Percentiles rank a stretch among this genome's conserved stretches.
These are phyloP conservation scores for Liopterus haemorrhoidalis DNA, from an alignment of 2,888 invertebrate species.

Conservation along the genomic window DNA sequence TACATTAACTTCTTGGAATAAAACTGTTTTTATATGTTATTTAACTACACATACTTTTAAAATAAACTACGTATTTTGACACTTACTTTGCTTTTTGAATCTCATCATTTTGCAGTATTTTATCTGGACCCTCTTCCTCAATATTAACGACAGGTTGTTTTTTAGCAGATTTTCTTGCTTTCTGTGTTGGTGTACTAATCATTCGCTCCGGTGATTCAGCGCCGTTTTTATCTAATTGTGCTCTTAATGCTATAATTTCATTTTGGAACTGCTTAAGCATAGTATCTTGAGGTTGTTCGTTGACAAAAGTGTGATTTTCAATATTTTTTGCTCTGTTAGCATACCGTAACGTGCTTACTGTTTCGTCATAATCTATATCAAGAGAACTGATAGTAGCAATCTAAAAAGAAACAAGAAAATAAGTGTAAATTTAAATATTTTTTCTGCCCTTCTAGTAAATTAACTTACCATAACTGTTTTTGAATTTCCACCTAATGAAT, in stretches of 20 bases:
- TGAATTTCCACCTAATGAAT: conserved; percentile 90
- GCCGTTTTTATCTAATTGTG: conserved; percentile 67
- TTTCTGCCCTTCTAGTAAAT: too few relatives aligned
- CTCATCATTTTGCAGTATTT: not conserved
- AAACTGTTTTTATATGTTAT: too few relatives aligned
- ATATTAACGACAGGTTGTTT: too few relatives aligned
- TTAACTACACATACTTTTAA: too few relatives aligned
- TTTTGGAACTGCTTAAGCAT: conserved; percentile 86
- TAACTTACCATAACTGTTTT: conserved; percentile 90
- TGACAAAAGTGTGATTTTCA: conserved; percentile 85
- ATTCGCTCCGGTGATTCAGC: not conserved
- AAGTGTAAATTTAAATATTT: too few relatives aligned
- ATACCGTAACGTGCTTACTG: conserved; percentile 88
- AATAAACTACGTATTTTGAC: too few relatives aligned
- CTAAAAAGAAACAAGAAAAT: too few relatives aligned
- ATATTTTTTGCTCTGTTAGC: conserved; percentile 95
- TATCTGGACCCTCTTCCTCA: not conserved
- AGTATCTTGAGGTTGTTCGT: conserved; percentile 94
- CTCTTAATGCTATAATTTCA: conserved; percentile 81
- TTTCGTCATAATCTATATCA: conserved; percentile 88
- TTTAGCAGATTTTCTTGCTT: not conserved
- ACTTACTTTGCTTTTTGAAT: not conserved
- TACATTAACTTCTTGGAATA: too few relatives aligned
- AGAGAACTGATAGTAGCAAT: conserved; percentile 92
- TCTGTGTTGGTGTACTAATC: not conserved